Evolutionary conservation across 2,113 vertebrate species (phyloP).

Genomic region (Nannobrachium achirus): DNA sequence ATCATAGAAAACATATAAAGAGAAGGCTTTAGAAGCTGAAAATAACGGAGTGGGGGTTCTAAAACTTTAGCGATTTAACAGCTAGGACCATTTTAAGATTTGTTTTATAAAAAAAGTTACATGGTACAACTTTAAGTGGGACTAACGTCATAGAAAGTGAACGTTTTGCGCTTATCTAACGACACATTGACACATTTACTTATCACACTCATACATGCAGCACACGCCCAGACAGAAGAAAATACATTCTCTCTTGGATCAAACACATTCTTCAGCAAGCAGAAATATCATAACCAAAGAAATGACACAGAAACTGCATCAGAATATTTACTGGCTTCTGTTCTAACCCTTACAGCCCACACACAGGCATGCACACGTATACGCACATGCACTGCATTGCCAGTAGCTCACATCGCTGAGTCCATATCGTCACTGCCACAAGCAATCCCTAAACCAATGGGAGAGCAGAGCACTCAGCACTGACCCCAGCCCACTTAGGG

Average conservation of each 20-base stretch:
- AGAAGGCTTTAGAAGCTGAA: no score
- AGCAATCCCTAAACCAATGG: constrained; percentile 5
- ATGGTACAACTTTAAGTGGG: no score
- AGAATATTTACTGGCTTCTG: background rate
- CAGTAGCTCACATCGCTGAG: background rate
- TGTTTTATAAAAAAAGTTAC: no score
- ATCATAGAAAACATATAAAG: no score
- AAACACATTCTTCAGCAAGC: background rate
- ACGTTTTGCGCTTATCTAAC: no score
- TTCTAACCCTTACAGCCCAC: constrained; percentile 14
- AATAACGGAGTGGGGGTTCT: no score
- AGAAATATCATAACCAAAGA: background rate
- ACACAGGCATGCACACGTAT: background rate
- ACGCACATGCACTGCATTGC: background rate
- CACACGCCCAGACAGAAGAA: no score
- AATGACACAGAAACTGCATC: background rate
- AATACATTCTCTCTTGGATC: no score
- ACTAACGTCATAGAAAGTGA: no score
- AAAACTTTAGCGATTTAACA: no score
- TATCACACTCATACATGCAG: background rate
- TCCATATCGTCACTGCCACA: constrained; percentile 10
- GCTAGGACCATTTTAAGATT: no score
- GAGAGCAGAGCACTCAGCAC: constrained; percentile 3
- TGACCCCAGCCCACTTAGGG: constrained; percentile 24
- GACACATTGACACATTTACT: no score